Evolutionary conservation across 2,888 invertebrate species (phyloP), one percentile per base, ranked within the genome.

Genomic region (Caenorhabditis panamensis): DNA sequence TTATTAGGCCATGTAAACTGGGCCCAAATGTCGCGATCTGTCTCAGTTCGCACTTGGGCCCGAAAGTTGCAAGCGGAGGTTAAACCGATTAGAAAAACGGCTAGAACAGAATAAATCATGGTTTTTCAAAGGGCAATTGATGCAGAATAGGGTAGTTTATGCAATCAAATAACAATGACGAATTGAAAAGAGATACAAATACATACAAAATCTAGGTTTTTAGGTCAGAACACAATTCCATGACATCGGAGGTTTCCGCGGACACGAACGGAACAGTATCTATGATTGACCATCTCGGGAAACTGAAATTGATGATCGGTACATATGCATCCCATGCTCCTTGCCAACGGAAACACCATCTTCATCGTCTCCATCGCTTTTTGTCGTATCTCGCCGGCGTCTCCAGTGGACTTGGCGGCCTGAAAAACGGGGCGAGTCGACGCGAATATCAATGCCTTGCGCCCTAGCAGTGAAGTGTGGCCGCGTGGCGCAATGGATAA

Each of bases 401-500:
- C 53, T 0, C 1, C 1, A 16, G 71, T 41, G 1, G 24, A 28
- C 28, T 66, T 73, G 51, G 73, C 47, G 2, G 73, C 73, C 73
- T 73, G 26, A 28, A 58, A 22, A 18, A 18, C 13, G 31, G 13
- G 24, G 11, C 2, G 20, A 49, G 18, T 49, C 20, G 18, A 18
- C 53, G 53, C 13, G 8, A 24, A 24, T 53, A 22, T 53, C 3
- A 53, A 22, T 9, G 53, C 24, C 53, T 1, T 6, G 47, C 53
- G 13, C 11, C 4, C n/a, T 31, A 9, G 28, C 28, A n/a, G 4
- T 1, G 3, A 49, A 36, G 36, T 53, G 41, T 81, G 84, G 82
- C 83, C 82, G 84, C 80, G 86, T 86, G 84, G 86, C 86, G 84
- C 83, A 86, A 85, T 86, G 86, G 86, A 86, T 85, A 86, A 87